These are phyloP conservation scores for Chlorops oryzae DNA, from an alignment of 1,140 invertebrate genomes.

Conservation along the genomic window DNA sequence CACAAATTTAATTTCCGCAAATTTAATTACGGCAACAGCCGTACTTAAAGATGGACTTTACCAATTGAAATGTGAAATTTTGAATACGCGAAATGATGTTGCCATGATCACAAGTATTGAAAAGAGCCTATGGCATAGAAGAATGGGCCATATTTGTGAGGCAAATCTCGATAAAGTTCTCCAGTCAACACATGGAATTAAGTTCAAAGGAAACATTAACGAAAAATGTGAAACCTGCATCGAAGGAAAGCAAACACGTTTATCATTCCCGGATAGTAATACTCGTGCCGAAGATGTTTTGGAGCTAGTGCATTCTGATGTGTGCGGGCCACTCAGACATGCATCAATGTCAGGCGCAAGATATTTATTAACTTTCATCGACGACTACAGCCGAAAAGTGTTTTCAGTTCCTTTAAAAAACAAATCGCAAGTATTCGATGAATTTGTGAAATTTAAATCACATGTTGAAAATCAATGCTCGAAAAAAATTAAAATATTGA, in stretches of 20 bases:
- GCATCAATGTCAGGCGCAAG: constrained; percentile 33
- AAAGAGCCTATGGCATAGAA: constrained; percentile 12
- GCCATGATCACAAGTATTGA: neutral
- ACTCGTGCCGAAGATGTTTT: constrained; percentile 15
- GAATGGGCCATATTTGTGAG: constrained; percentile 15
- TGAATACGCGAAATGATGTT: neutral
- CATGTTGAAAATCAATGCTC: constrained; percentile 34
- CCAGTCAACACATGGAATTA: neutral
- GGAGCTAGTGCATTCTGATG: constrained; percentile 38
- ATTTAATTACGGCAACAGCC: neutral
- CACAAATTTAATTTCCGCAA: neutral
- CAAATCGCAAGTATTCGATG: constrained; percentile 42
- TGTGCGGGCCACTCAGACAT: constrained; percentile 47
- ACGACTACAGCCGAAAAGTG: constrained; percentile 47
- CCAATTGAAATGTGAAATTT: neutral
- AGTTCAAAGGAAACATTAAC: neutral
- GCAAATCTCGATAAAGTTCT: constrained; percentile 6
- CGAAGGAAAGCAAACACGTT: constrained; percentile 25
- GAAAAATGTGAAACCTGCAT: constrained; percentile 24
- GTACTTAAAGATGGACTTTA: neutral
- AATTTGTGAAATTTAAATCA: constrained; percentile 37
- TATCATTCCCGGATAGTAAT: too few species aligned
- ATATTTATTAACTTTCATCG: constrained; percentile 49
- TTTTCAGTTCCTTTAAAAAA: constrained; percentile 44
- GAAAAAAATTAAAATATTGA: constrained; percentile 13